Evolutionary conservation across 2,797 vertebrate genomes (phyloP).

Genomic region (Anguilla megastoma): DNA sequence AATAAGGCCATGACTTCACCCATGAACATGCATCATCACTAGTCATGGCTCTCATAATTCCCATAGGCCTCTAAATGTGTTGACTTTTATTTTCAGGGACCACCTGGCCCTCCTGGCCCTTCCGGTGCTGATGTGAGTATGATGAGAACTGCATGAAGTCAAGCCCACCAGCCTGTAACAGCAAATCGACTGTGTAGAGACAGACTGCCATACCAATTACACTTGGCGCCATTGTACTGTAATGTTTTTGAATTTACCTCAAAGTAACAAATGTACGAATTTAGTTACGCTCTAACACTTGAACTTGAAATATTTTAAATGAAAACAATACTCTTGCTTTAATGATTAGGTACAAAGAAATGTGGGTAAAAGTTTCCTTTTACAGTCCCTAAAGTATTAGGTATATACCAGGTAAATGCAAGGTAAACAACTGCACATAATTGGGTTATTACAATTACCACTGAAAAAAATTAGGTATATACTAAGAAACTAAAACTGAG

Average conservation of each 20-base stretch:
- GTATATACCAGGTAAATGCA: too few relatives aligned
- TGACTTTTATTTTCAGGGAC: slow-evolving; percentile 2
- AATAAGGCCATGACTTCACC: background rate
- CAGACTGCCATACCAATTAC: background rate
- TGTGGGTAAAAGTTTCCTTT: too few relatives aligned
- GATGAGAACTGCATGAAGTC: background rate
- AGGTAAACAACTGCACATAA: too few relatives aligned
- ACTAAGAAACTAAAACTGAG: too few relatives aligned
- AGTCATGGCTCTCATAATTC: background rate
- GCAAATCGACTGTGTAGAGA: background rate
- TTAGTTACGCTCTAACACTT: background rate
- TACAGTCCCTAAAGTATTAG: too few relatives aligned
- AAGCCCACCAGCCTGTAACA: background rate
- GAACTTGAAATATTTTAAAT: background rate
- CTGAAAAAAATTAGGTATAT: too few relatives aligned
- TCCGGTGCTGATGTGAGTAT: slow-evolving; percentile 13
- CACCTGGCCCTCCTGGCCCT: slow-evolving; percentile 1
- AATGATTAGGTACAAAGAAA: background rate
- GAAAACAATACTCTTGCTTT: background rate
- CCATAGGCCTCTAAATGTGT: background rate
- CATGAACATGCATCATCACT: background rate
- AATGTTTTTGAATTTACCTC: background rate
- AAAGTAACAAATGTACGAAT: background rate
- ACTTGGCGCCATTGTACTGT: background rate
- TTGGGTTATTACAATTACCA: too few relatives aligned